Base-by-base conservation (phyloP, 2,888 invertebrate genomes). In the Hemaris fuciformis region DNA sequence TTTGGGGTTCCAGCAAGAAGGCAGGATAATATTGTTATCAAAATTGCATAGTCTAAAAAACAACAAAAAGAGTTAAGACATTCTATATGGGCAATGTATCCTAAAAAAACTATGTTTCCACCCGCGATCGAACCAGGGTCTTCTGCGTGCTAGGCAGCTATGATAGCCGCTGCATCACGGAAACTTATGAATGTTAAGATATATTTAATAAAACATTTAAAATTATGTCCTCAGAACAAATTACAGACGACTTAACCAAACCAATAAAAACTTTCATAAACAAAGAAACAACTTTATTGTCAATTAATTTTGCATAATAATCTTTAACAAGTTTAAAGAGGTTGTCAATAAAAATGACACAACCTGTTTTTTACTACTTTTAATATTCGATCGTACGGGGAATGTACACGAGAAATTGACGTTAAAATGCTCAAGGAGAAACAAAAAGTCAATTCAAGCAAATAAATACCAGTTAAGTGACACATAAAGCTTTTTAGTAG, bases 141-240 rank as follows among this genome's bases (percentile, higher is more conserved):
- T 96, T 96, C 96, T 96, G 96, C 96, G 96, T 96, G 96, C 96
- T 96, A 96, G 96, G 96, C 96, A 96, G 96, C 96, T 95, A 96
- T 96, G 96, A 96, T 96, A 96, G 96, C 96, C 96, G 95, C 96
- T 96, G 96, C 96, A 96, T 96, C 95, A 96, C 96, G 95, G 95
- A 96, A 96, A 95, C 95, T 34, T 34, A 8, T 31, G 1, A 8
- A 31, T 8, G 31, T 2, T 31, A 31, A 38, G 0, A 3, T 4
- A 10, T 38, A n/a, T n/a, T n/a, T n/a, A n/a, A n/a, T n/a, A n/a
- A n/a, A n/a, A n/a, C n/a, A n/a, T n/a, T n/a, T n/a, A n/a, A n/a
- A n/a, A n/a, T n/a, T n/a, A n/a, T n/a, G n/a, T n/a, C n/a, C n/a
- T n/a, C n/a, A n/a, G n/a, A n/a, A n/a, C n/a, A n/a, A n/a, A n/a